Evolutionary conservation across 2,888 invertebrate genomes (phyloP).

Genomic region (Microctonus aethiopoides): DNA sequence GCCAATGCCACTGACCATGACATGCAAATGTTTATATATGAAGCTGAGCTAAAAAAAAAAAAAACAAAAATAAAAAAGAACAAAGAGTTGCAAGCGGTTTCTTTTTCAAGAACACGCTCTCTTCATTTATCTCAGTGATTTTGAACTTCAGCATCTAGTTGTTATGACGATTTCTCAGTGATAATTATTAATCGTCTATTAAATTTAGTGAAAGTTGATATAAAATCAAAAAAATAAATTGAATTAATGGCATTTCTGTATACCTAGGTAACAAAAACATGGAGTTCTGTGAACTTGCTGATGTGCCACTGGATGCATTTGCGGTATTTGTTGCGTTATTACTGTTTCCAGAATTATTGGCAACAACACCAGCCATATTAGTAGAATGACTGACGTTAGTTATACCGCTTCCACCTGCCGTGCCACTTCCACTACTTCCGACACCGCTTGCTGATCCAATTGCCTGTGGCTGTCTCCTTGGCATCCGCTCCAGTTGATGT

Average conservation of each 20-base stretch:
- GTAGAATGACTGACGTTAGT: conserved; percentile 58
- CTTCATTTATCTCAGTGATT: neutral
- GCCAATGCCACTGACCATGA: conserved; percentile 44
- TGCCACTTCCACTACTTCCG: conserved; percentile 61
- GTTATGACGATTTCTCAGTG: neutral
- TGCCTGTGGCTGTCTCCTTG: conserved; percentile 82
- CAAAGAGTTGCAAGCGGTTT: too few species aligned
- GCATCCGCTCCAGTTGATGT: conserved; percentile 89
- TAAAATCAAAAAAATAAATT: too few species aligned
- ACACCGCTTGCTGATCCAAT: conserved; percentile 68
- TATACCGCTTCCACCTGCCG: conserved; percentile 40
- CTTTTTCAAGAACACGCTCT: conserved; percentile 35
- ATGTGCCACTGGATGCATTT: conserved; percentile 60
- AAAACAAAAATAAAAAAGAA: too few species aligned
- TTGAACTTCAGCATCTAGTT: neutral
- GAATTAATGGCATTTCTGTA: conserved; percentile 12
- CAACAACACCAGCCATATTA: conserved; percentile 62
- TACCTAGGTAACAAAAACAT: conserved; percentile 66
- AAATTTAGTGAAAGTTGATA: neutral
- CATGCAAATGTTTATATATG: conserved; percentile 47
- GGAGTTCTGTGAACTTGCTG: conserved; percentile 61
- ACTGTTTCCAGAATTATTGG: conserved; percentile 61
- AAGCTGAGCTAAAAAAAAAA: conserved; percentile 38
- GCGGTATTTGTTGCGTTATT: conserved; percentile 61
- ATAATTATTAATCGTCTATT: neutral